Conservation (phyloP, 2,888 invertebrate genomes). For the Malthinus flaveolus region DNA sequence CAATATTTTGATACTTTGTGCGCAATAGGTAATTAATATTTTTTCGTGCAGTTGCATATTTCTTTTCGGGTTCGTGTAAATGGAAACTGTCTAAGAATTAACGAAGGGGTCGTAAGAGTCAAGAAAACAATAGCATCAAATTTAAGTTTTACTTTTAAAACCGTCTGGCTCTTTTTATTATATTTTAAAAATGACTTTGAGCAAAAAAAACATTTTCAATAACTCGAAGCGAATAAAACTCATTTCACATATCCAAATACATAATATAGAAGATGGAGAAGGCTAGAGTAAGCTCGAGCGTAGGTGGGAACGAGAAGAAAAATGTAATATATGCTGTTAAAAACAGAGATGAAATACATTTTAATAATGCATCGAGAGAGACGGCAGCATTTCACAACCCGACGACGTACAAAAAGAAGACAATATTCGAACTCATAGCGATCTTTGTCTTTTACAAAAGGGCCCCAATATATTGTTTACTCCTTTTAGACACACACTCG, state of each 20-base stretch:
- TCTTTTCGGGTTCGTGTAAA: no score
- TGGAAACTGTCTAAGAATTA: no score
- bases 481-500: conserved; percentile 27
- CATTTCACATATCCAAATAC: conserved; percentile 34
- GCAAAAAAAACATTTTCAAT: conserved; percentile 33
- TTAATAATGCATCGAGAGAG: conserved; percentile 30
- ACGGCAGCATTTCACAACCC: conserved; percentile 21
- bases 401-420: conserved; percentile 31
- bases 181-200: conserved; percentile 34
- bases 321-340: conserved; percentile 16
- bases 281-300: neutral
- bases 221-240: conserved; percentile 34
- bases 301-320: conserved; percentile 22
- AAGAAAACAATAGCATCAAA: conserved; percentile 32
- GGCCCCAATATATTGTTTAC: conserved; percentile 16
- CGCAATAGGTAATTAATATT: no score
- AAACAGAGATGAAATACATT: conserved; percentile 24
- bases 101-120: conserved; percentile 16
- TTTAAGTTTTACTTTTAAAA: conserved; percentile 35
- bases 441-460: conserved; percentile 20
- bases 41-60: no score
- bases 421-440: conserved; percentile 24
- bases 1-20: no score
- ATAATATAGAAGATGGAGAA: conserved; percentile 22
- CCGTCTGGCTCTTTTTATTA: conserved; percentile 39